A percentile compares a stretch with the other conserved stretches of the same genome.
Evolutionary conservation across 2,797 vertebrate species (phyloP).

Genomic region (Hirundo rustica): DNA sequence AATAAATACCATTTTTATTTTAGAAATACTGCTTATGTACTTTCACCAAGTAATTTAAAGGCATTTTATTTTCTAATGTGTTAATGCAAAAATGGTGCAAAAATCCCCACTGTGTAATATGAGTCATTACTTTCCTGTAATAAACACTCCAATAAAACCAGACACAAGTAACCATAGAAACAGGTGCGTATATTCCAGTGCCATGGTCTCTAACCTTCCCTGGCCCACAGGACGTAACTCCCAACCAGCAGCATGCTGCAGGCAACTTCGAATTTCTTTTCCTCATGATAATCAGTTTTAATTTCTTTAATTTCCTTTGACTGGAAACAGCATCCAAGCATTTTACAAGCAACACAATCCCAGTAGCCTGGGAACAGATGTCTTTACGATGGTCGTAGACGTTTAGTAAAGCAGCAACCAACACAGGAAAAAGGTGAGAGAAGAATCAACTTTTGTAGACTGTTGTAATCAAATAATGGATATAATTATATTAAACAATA

Average conservation of each 20-base stretch:
- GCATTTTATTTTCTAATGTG: conserved; percentile 37
- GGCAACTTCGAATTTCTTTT: background rate
- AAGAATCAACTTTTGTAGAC: background rate
- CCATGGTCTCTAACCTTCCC: conserved; percentile 6
- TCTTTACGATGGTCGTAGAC: background rate
- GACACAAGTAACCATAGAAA: conserved; percentile 61
- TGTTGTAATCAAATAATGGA: background rate
- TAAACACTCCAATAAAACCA: conserved; percentile 49
- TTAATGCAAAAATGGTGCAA: conserved; percentile 34
- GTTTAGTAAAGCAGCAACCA: background rate
- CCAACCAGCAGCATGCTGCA: background rate
- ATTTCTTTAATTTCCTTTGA: conserved; percentile 52
- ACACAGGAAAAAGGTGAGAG: background rate
- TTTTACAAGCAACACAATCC: background rate
- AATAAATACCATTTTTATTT: background rate
- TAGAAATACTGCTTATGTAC: background rate
- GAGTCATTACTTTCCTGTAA: conserved; percentile 52
- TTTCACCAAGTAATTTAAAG: conserved; percentile 3
- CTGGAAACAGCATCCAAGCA: background rate
- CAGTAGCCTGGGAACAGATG: background rate
- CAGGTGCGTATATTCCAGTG: conserved; percentile 25
- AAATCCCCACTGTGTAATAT: conserved; percentile 56
- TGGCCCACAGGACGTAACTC: background rate
- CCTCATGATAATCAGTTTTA: conserved; percentile 27
- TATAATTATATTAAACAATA: conserved; percentile 19